phyloP scores from a whole-genome alignment of 2,888 invertebrate genomes.

The Automeris io region DNA sequence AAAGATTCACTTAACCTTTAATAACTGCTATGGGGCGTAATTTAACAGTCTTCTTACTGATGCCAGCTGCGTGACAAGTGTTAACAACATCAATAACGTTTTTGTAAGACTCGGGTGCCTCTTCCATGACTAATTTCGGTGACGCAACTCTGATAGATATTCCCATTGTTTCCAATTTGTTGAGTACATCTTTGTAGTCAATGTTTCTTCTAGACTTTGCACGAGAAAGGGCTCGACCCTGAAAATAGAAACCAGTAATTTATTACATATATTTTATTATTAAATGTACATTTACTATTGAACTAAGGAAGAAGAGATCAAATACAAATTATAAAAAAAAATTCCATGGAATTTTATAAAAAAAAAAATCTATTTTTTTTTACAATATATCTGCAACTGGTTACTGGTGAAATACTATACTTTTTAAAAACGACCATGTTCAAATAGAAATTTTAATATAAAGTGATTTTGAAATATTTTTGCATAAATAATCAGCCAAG shows the following conservation, averaged over 20 bases:
- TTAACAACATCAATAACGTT: conserved; percentile 99
- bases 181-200: conserved; percentile 93
- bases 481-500: too few relatives aligned
- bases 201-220: conserved; percentile 98
- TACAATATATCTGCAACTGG: too few relatives aligned
- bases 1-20: conserved; percentile 84
- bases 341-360: too few relatives aligned
- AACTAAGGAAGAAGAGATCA: too few relatives aligned
- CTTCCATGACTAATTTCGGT: conserved; percentile 99
- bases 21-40: conserved; percentile 98
- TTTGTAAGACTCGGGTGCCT: conserved; percentile 99
- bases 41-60: conserved; percentile 97
- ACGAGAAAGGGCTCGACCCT: conserved; percentile 97
- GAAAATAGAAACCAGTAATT: conserved; percentile 6
- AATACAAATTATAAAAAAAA: too few relatives aligned
- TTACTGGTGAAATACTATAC: too few relatives aligned
- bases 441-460: too few relatives aligned
- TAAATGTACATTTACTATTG: neutral
- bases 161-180: conserved; percentile 88
- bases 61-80: conserved; percentile 98
- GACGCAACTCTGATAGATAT: conserved; percentile 98
- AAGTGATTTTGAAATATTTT: too few relatives aligned
- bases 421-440: too few relatives aligned
- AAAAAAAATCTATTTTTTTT: too few relatives aligned
- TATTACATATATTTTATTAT: neutral